These are phyloP conservation scores for Hermetia illucens DNA, from an alignment of 1,140 invertebrate genomes.

Conservation along the genomic window DNA sequence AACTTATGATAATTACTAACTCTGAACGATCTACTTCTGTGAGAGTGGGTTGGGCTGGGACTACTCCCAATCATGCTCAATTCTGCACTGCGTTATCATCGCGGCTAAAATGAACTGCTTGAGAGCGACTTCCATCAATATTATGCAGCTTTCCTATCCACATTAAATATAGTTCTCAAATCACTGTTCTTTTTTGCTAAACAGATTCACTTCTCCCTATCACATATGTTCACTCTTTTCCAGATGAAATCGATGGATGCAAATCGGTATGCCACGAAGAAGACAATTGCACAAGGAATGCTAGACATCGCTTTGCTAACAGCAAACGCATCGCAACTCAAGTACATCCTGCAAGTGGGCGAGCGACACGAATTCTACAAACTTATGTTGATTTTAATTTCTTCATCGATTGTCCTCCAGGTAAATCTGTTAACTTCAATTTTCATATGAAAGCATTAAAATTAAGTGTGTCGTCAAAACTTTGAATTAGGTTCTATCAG, in stretches of 20 bases:
- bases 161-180: too few relatives aligned
- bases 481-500: conserved; percentile 35
- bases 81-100: too few relatives aligned
- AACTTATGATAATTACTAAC: too few relatives aligned
- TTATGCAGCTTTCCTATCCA: too few relatives aligned
- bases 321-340: conserved; percentile 76
- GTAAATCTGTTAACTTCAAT: conserved; percentile 34
- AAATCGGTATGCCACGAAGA: conserved; percentile 74
- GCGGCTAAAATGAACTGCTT: too few relatives aligned
- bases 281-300: conserved; percentile 74
- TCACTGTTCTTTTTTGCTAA: too few relatives aligned
- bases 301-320: conserved; percentile 65
- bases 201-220: too few relatives aligned
- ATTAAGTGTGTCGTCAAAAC: not conserved
- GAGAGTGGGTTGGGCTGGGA: too few relatives aligned
- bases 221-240: too few relatives aligned
- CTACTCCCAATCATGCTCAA: too few relatives aligned
- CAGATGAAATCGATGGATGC: conserved; percentile 56
- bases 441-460: not conserved
- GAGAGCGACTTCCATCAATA: too few relatives aligned
- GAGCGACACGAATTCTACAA: conserved; percentile 71
- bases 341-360: conserved; percentile 72
- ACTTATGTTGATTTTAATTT: conserved; percentile 64
- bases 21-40: too few relatives aligned
- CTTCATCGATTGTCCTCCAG: conserved; percentile 74